Base-by-base conservation (phyloP, 2,797 vertebrate genomes). In the Tamandua tetradactyla region DNA sequence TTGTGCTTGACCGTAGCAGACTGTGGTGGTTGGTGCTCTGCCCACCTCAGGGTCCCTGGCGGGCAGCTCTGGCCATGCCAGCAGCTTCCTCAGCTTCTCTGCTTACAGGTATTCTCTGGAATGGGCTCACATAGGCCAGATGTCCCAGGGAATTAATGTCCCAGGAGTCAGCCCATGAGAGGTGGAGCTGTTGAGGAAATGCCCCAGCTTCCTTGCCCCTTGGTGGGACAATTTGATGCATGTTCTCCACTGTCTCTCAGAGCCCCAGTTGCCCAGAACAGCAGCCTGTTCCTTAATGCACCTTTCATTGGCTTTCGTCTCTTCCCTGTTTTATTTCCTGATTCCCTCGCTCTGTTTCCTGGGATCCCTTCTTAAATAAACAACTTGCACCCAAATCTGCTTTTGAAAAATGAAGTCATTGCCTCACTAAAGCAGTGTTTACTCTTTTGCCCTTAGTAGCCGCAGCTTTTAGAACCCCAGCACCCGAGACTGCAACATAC, bases 1-100 rank as follows among this genome's bases (percentile, higher is more conserved):
- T 27, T 40, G 71, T 61, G 72, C 71, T 76, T 76, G 37, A 35
- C 18, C 2, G 0, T 30, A 42, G 32, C 20, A 0, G 22, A 27
- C 12, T 0, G 0, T 2, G 6, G 35, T 4, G 14, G 27, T 23
- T 5, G n/a, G 44, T 35, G 52, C 81, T 69, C 7, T 71, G 64
- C 25, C 78, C 15, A 5, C n/a, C 44, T 23, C 7, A n/a, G 5
- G 40, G 40, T 84, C 87, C 14, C 37, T 79, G 55, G 55, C 25
- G 14, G 57, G 15, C 35, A 11, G 32, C 44, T 85, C 59, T 35
- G 49, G 35, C 35, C 14, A 69, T 42, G 66, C 57, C 9, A 7
- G 35, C 20, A 35, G 62, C 22, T 44, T 59, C 23, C 68, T 68
- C 40, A 40, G 62, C 8, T 44, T 90, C 59, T 88, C 11, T 44